Percentiles rank a stretch among this genome's conserved stretches.
Conservation (phyloP, 2,797 vertebrate species). For the Semotilus atromaculatus region DNA sequence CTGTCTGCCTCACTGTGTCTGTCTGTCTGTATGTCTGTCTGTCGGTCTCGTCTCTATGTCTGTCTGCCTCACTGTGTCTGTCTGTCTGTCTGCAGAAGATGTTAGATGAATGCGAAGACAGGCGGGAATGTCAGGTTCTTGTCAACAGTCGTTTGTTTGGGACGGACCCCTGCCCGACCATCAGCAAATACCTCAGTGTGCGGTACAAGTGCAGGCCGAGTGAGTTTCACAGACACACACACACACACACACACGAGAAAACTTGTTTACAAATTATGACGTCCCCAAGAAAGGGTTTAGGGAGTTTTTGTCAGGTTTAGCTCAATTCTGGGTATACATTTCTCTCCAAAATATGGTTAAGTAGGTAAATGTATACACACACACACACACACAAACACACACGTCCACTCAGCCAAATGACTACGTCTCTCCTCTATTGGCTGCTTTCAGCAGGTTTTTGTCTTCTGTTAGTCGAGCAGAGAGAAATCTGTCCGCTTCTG, state of each 20-base stretch:
- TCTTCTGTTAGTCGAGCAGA: slow-evolving; percentile 41
- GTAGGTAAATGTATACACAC: no score
- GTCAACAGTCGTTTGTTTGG: slow-evolving; percentile 91
- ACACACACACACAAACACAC: not conserved
- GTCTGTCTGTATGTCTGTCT: not conserved
- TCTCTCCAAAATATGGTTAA: not conserved
- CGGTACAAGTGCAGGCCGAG: slow-evolving; percentile 93
- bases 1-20: no score
- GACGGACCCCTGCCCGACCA: slow-evolving; percentile 84
- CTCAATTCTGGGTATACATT: not conserved
- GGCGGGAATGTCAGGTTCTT: slow-evolving; percentile 87
- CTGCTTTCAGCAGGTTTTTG: slow-evolving; percentile 39
- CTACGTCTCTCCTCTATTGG: not conserved
- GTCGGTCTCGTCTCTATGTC: not conserved
- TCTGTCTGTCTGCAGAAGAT: slow-evolving; percentile 81
- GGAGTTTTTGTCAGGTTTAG: not conserved
- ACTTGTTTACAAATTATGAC: not conserved
- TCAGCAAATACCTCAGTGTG: slow-evolving; percentile 88
- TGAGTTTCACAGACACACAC: slow-evolving; percentile 74
- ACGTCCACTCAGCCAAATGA: not conserved
- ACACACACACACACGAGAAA: slow-evolving; percentile 21
- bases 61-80: not conserved
- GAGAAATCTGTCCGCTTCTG: slow-evolving; percentile 17
- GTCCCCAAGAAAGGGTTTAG: not conserved
- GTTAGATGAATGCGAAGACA: slow-evolving; percentile 91